A percentile compares a stretch with the other conserved stretches of the same genome.
phyloP scores from a whole-genome alignment of 1,140 invertebrate genomes.

The Drusus annulatus region DNA sequence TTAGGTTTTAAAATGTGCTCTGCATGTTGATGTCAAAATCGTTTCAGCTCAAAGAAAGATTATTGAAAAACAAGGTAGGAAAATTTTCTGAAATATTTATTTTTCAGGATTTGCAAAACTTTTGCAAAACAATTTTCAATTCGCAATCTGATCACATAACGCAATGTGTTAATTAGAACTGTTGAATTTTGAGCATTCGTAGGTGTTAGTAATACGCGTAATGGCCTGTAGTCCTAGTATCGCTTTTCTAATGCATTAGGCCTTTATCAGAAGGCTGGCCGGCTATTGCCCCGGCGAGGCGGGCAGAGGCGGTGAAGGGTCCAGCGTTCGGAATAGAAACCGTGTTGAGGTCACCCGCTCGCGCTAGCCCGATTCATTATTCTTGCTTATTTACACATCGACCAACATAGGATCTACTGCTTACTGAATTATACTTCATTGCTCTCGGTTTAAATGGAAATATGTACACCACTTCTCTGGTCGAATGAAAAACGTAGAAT shows the following conservation, averaged over 20 bases:
- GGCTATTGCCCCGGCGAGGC: conserved; percentile 38
- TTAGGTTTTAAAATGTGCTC: too few species aligned
- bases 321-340: conserved; percentile 58
- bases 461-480: too few species aligned
- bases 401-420: conserved; percentile 29
- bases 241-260: conserved; percentile 31
- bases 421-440: neutral
- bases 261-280: conserved; percentile 36
- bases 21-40: too few species aligned
- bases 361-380: conserved; percentile 35
- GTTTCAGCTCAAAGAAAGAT: too few species aligned
- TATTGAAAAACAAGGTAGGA: too few species aligned
- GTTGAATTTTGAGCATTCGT: neutral
- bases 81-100: too few species aligned
- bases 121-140: too few species aligned
- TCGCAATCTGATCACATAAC: too few species aligned
- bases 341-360: conserved; percentile 65
- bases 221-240: conserved; percentile 19
- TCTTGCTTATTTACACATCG: conserved; percentile 46
- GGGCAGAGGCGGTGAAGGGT: conserved; percentile 2
- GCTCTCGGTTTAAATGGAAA: conserved; percentile 37
- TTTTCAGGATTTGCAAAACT: too few species aligned
- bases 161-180: too few species aligned
- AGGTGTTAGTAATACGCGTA: neutral
- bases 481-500: too few species aligned